Evolutionary conservation across 2,888 invertebrate species (phyloP).

Genomic region (Pocota personata): DNA sequence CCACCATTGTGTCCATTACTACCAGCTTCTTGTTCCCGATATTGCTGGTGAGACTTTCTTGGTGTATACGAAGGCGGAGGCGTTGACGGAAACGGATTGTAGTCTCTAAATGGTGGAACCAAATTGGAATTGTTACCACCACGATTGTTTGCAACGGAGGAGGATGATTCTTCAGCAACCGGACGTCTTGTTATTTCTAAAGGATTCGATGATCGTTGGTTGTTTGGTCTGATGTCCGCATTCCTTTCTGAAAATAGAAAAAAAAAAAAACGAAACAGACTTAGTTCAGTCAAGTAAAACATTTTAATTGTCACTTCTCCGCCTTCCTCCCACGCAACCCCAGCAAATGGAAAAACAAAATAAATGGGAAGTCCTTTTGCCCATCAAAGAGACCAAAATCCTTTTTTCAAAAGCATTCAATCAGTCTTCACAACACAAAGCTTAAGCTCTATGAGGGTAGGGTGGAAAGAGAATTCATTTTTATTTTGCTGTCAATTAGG

Average conservation of each 20-base stretch:
- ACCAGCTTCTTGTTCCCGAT: conserved; percentile 30
- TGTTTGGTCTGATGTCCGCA: conserved; percentile 23
- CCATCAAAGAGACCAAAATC: conserved; percentile 28
- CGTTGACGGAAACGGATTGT: conserved; percentile 77
- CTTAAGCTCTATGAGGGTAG: conserved; percentile 6
- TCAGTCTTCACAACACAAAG: conserved; percentile 22
- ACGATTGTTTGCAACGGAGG: not conserved
- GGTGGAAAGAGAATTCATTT: conserved; percentile 2
- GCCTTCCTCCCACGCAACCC: not conserved
- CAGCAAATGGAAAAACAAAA: conserved; percentile 13
- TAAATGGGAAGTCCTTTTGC: conserved; percentile 23
- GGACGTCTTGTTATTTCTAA: conserved; percentile 66
- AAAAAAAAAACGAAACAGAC: conserved; percentile 4
- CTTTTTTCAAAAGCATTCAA: conserved; percentile 32
- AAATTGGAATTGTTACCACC: conserved; percentile 45
- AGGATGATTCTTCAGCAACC: conserved; percentile 5
- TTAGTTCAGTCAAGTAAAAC: conserved; percentile 53
- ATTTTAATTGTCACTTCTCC: conserved; percentile 68
- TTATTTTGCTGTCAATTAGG: conserved; percentile 62
- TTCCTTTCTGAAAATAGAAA: conserved; percentile 64
- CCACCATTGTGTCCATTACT: conserved; percentile 34
- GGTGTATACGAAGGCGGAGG: conserved; percentile 81
- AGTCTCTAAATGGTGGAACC: conserved; percentile 74
- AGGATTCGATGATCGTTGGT: conserved; percentile 55
- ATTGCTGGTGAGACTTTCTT: conserved; percentile 46